Conservation (phyloP, 2,113 vertebrate species). For the Hemiprocne comata region DNA sequence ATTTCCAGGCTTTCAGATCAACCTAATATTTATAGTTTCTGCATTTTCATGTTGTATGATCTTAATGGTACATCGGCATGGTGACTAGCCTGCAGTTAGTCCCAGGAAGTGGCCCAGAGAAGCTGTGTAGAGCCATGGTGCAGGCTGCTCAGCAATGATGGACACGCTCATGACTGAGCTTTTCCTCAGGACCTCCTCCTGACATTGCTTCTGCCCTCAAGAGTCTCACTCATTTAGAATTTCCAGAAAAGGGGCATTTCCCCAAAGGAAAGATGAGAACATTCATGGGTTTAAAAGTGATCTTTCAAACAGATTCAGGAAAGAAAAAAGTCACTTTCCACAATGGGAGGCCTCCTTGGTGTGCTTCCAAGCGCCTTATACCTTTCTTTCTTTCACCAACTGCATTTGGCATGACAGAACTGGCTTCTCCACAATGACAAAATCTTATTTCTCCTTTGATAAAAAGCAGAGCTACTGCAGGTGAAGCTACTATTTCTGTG, state of each 20-base stretch:
- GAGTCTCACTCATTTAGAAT: background rate
- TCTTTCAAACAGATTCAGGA: background rate
- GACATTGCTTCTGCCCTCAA: background rate
- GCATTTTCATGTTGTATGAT: background rate
- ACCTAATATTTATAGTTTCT: background rate
- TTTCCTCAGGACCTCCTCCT: background rate
- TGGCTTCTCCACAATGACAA: background rate
- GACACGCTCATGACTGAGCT: background rate
- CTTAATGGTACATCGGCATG: background rate
- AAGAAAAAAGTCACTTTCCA: background rate
- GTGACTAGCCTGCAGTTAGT: background rate
- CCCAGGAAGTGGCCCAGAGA: background rate
- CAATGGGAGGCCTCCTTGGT: background rate
- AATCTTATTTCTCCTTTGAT: background rate
- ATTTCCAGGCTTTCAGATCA: background rate
- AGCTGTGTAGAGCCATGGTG: no score
- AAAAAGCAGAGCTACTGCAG: background rate
- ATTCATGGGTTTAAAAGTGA: background rate
- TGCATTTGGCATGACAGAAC: background rate
- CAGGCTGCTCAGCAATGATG: background rate
- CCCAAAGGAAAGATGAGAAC: background rate
- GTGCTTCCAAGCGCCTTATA: background rate
- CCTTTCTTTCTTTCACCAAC: constrained; percentile 7
- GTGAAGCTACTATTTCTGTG: constrained; percentile 24
- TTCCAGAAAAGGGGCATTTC: background rate